Percentiles rank a stretch among this genome's conserved stretches.
Evolutionary conservation across 2,113 vertebrate genomes (phyloP).

Genomic region (Rhabdomys dilectus): DNA sequence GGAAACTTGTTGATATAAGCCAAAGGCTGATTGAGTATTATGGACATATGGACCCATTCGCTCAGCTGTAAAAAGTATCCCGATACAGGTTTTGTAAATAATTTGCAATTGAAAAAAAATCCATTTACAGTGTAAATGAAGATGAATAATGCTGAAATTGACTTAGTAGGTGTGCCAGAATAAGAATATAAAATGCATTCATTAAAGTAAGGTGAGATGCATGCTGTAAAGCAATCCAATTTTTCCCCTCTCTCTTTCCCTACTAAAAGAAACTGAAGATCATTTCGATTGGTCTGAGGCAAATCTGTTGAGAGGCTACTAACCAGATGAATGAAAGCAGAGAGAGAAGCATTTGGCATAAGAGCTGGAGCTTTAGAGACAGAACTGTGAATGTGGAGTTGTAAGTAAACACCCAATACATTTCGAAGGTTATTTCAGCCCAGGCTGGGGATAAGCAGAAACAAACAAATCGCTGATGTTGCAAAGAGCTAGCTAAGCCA

Average conservation of each 20-base stretch:
- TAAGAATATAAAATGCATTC: conserved; percentile 58
- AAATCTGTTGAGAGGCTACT: conserved; percentile 66
- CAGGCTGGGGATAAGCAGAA: conserved; percentile 17
- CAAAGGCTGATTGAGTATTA: conserved; percentile 52
- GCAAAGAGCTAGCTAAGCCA: conserved; percentile 59
- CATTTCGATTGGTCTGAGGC: conserved; percentile 53
- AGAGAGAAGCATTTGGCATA: conserved; percentile 50
- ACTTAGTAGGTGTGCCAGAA: conserved; percentile 71
- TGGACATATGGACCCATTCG: conserved; percentile 43
- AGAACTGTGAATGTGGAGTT: conserved; percentile 47
- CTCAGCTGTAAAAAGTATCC: conserved; percentile 64
- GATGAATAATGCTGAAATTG: conserved; percentile 60
- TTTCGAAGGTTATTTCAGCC: conserved; percentile 61
- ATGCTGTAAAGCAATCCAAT: conserved; percentile 50
- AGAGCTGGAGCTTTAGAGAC: conserved; percentile 12
- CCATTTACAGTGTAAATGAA: conserved; percentile 63
- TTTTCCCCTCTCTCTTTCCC: neutral
- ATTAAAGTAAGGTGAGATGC: conserved; percentile 25
- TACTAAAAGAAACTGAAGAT: conserved; percentile 58
- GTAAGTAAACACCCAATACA: conserved; percentile 39
- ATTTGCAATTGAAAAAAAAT: conserved; percentile 77
- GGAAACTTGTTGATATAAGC: conserved; percentile 55
- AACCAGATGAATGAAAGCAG: conserved; percentile 66
- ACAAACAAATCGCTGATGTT: conserved; percentile 62
- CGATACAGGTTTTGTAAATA: conserved; percentile 62